Percentiles rank a stretch among this genome's conserved stretches.
These are phyloP conservation scores for Octodon degus DNA, from an alignment of 2,113 vertebrate genomes.

Conservation along the genomic window DNA sequence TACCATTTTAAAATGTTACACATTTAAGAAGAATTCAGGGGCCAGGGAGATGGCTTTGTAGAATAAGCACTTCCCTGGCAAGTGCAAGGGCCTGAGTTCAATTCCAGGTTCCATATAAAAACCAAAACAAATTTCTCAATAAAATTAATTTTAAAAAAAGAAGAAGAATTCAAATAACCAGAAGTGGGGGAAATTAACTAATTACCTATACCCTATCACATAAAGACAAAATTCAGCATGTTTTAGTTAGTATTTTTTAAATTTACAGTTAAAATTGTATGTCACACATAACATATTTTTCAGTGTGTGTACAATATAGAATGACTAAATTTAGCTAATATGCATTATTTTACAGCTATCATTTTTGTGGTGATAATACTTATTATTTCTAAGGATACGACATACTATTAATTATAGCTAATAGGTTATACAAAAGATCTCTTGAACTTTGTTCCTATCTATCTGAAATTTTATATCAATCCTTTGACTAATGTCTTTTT, in stretches of 20 bases:
- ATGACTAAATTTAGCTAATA: neutral
- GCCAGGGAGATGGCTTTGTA: no score
- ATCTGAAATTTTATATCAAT: neutral
- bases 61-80: no score
- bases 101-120: no score
- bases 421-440: neutral
- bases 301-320: neutral
- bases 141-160: no score
- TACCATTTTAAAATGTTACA: conserved; percentile 36
- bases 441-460: neutral
- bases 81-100: no score
- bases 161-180: conserved; percentile 2
- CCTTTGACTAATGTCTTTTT: neutral
- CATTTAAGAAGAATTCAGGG: neutral
- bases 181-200: neutral
- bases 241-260: neutral
- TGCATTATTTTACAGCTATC: neutral
- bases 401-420: neutral
- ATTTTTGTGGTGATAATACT: neutral
- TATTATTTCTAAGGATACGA: neutral
- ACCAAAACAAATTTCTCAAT: no score
- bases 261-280: neutral
- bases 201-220: neutral
- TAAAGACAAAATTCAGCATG: conserved; percentile 2
- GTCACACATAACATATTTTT: neutral